Base-by-base conservation (phyloP, 1,140 invertebrate genomes). In the Ladona fulva region DNA sequence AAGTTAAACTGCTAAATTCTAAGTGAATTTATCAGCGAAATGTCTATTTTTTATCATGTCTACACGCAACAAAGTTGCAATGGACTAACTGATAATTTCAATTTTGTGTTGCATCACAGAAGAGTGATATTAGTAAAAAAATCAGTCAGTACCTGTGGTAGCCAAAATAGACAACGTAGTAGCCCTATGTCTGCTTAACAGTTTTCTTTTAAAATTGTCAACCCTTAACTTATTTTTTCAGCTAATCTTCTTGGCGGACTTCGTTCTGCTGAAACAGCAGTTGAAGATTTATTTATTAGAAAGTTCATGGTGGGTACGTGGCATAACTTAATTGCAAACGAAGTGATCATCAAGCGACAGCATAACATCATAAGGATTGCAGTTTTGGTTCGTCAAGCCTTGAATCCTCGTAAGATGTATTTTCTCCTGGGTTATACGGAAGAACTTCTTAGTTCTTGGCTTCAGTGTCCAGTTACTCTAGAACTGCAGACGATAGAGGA, bases 371-470 rank as follows among this genome's bases (percentile, higher is more conserved):
- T 98, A 74, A 87, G 95, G 81, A 91, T 97, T 79, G 91, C 91
- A 74, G 93, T 91, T 24, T 91, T 98, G 79, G 85, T 97, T 14
- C 82, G 87, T 1, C 88, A 90, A 83, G 85, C 82, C 24, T 86
- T 95, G 16, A 84, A 85, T 76, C 86, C 94, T 0, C 87, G 89
- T 16, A 97, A 96, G 87, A 91, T 97, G 86, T 98, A 98, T 83
- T 99, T 98, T 85, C 87, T 99, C 0, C 90, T 95, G 76, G 97
- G 97, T 0, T 99, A 98, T 83, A 92, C 92, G 0, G 96, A 99
- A 87, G 95, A 98, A 86, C 83, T 99, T 14, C 84, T 99, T 5
- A 91, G 93, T 25, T 92, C 90, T 84, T 95, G 96, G 92, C 85
- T 99, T 52, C 97, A 99, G 82, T 97, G 96, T 86, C 95, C 95